A percentile compares a stretch with the other conserved stretches of the same genome.
Conservation (phyloP, 1,140 invertebrate species). For the Apis mellifera region DNA sequence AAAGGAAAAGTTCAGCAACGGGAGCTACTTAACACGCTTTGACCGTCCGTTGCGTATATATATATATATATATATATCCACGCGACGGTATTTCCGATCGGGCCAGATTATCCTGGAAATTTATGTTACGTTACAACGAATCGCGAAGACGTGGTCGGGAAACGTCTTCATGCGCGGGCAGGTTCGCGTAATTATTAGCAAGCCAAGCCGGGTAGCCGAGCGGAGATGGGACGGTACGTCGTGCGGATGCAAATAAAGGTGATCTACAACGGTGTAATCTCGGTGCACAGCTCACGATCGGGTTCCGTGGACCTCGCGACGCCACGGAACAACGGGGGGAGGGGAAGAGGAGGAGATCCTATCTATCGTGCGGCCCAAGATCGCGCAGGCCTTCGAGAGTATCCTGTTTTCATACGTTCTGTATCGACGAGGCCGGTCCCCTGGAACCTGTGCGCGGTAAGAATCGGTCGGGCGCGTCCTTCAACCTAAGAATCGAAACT, state of each 20-base stretch:
- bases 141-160: conserved; percentile 26
- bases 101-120: conserved; percentile 53
- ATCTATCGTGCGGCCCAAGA: conserved; percentile 63
- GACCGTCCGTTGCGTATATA: conserved; percentile 39
- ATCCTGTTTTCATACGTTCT: conserved; percentile 26
- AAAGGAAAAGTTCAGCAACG: conserved; percentile 32
- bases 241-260: conserved; percentile 70
- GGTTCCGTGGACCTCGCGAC: conserved; percentile 46
- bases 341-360: conserved; percentile 47
- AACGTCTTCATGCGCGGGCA: conserved; percentile 57
- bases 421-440: not conserved
- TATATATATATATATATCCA: conserved; percentile 2
- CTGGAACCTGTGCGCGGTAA: no score
- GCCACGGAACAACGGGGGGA: conserved; percentile 22
- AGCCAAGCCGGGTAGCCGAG: conserved; percentile 55
- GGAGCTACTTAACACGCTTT: conserved; percentile 36
- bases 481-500: no score
- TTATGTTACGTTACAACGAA: conserved; percentile 47
- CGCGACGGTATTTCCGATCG: conserved; percentile 37
- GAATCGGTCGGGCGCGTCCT: no score
- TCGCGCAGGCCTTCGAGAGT: conserved; percentile 29
- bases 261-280: conserved; percentile 66
- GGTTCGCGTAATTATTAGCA: conserved; percentile 62
- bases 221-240: conserved; percentile 62
- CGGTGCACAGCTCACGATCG: conserved; percentile 55